phyloP scores from a whole-genome alignment of 1,140 invertebrate species.

The Drosophila mayri region DNA sequence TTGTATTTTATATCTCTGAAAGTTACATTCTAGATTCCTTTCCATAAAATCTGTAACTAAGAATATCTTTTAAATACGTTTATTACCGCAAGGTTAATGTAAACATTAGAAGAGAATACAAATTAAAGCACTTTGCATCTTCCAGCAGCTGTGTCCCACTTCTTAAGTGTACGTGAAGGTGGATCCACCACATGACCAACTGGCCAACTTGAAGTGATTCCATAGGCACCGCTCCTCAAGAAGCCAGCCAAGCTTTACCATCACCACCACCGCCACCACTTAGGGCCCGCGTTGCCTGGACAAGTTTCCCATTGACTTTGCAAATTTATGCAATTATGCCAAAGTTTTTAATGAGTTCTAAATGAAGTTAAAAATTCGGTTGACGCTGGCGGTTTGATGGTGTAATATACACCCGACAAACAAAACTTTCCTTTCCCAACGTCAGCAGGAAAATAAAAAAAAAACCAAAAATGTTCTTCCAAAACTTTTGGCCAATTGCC shows the following conservation, averaged over 20 bases:
- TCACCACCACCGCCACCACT: slow-evolving; percentile 4
- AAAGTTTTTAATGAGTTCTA: slow-evolving; percentile 83
- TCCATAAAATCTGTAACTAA: background rate
- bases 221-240: background rate
- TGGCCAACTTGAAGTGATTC: slow-evolving; percentile 5
- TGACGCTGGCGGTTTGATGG: slow-evolving; percentile 68
- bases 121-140: slow-evolving; percentile 16
- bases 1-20: background rate
- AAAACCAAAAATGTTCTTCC: slow-evolving; percentile 15
- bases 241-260: background rate
- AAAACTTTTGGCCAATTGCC: slow-evolving; percentile 62
- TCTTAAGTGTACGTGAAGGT: background rate
- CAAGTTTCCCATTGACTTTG: slow-evolving; percentile 79
- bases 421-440: slow-evolving; percentile 54
- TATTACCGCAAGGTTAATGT: slow-evolving; percentile 9
- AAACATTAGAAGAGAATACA: background rate
- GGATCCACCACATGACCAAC: slow-evolving; percentile 11
- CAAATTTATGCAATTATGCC: slow-evolving; percentile 82
- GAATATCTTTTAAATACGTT: background rate
- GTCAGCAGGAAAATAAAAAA: slow-evolving; percentile 17
- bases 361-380: slow-evolving; percentile 81
- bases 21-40: background rate
- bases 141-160: slow-evolving; percentile 16
- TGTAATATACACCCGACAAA: slow-evolving; percentile 72
- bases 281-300: slow-evolving; percentile 23